These are phyloP conservation scores for Lepidochrysops patricia DNA, from an alignment of 2,888 invertebrate species.

Conservation along the genomic window DNA sequence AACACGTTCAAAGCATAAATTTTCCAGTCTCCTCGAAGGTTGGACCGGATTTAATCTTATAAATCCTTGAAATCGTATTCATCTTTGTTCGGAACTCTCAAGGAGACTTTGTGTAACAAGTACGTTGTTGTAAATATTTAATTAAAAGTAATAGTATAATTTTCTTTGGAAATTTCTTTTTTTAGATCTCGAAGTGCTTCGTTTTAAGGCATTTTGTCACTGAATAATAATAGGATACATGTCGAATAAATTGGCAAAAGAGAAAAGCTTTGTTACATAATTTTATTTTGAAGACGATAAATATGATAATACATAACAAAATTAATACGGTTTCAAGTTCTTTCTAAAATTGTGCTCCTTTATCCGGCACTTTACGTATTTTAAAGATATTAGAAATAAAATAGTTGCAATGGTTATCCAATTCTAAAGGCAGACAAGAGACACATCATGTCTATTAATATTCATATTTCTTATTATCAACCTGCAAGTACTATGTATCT, in stretches of 20 bases:
- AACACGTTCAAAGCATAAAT: background rate
- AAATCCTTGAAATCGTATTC: conserved; percentile 13
- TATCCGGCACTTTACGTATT: too few species aligned
- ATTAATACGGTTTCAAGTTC: too few species aligned
- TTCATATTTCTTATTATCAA: background rate
- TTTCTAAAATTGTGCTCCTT: too few species aligned
- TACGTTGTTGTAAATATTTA: conserved; percentile 6
- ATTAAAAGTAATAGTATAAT: background rate
- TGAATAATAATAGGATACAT: background rate
- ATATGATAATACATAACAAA: too few species aligned
- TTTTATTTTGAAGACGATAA: too few species aligned
- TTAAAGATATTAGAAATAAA: too few species aligned
- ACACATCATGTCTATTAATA: background rate
- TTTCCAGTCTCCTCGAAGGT: conserved; percentile 11
- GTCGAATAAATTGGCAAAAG: too few species aligned
- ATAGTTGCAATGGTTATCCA: too few species aligned
- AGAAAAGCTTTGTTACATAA: too few species aligned
- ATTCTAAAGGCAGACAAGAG: background rate
- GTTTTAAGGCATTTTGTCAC: background rate
- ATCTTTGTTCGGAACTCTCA: conserved; percentile 10
- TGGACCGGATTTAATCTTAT: conserved; percentile 9
- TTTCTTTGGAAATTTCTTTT: conserved; percentile 11
- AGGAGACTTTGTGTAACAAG: conserved; percentile 7
- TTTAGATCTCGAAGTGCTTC: background rate
- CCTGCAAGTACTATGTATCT: background rate